Percentiles rank a stretch among this genome's conserved stretches.
Conservation (phyloP, 2,888 invertebrate genomes). For the Anthrax anthrax region DNA sequence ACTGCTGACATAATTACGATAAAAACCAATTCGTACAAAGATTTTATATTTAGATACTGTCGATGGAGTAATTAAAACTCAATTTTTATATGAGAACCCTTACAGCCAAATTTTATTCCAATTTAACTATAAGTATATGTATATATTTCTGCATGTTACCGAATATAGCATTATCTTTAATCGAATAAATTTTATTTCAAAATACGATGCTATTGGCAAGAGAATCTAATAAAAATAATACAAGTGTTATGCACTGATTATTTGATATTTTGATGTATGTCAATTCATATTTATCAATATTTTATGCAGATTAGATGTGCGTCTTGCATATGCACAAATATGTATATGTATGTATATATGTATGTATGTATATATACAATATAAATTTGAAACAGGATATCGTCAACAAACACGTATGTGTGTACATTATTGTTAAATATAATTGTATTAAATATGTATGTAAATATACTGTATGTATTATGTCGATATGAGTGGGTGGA, state of each 20-base stretch:
- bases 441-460: too few relatives aligned
- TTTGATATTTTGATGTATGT: slow-evolving; percentile 7
- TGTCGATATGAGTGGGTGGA: too few relatives aligned
- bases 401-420: too few relatives aligned
- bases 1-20: not conserved
- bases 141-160: too few relatives aligned
- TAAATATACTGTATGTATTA: too few relatives aligned
- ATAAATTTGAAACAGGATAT: not conserved
- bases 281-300: slow-evolving; percentile 1
- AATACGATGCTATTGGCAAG: not conserved
- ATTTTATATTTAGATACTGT: slow-evolving; percentile 23
- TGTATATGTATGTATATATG: not conserved
- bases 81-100: slow-evolving; percentile 20
- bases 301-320: too few relatives aligned
- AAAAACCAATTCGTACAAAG: not conserved
- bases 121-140: too few relatives aligned
- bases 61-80: slow-evolving; percentile 35
- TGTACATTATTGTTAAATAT: too few relatives aligned
- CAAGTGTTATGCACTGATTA: slow-evolving; percentile 7
- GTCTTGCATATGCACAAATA: too few relatives aligned
- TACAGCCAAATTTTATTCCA: not conserved
- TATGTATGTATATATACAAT: not conserved
- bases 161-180: slow-evolving; percentile 1
- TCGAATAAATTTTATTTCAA: slow-evolving; percentile 2
- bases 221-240: too few relatives aligned